Base-by-base conservation (phyloP, 2,113 vertebrate species). In the Isurus oxyrinchus region DNA sequence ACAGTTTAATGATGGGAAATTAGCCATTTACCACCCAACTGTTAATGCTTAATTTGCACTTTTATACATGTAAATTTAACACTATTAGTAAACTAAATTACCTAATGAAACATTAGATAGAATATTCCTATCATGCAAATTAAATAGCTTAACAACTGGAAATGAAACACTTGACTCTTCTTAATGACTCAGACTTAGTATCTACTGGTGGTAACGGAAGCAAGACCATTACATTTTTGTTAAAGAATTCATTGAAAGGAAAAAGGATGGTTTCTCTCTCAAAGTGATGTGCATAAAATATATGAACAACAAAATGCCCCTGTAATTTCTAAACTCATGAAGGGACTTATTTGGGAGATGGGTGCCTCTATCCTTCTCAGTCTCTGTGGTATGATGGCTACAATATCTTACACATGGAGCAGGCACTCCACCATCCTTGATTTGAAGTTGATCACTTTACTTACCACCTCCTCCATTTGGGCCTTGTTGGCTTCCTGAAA, bases 41-140 rank as follows among this genome's bases (percentile, higher is more conserved):
- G 55, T 57, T 57, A 90, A 35, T 90, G 55, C 87, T 90, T 35
- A 57, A 90, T 59, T 57, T 90, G 57, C 55, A 35, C 87, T 90
- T 90, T 59, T 90, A 90, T 14, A 88, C 49, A 90, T 90, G 87
- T 90, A 90, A 90, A 57, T 90, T 35, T 90, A 35, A 90, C 27
- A 90, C 55, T 5, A 57, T 53, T 57, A 53, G 53, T 90, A 59
- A 90, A 53, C 16, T 90, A 90, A 90, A 35, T 49, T 35, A 90
- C 57, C 55, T 16, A 90, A 90, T 90, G 23, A 57, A 59, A 90
- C 87, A 90, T 57, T 90, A 90, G 87, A 90, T 57, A 53, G 27
- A 90, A 90, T 90, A 90, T 90, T 90, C 53, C 55, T 57, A 90
- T 90, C 87, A 90, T 90, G 53, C 53, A 90, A 90, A 59, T 57